Conservation (phyloP, 2,888 invertebrate species). For the Xestia xanthographa region DNA sequence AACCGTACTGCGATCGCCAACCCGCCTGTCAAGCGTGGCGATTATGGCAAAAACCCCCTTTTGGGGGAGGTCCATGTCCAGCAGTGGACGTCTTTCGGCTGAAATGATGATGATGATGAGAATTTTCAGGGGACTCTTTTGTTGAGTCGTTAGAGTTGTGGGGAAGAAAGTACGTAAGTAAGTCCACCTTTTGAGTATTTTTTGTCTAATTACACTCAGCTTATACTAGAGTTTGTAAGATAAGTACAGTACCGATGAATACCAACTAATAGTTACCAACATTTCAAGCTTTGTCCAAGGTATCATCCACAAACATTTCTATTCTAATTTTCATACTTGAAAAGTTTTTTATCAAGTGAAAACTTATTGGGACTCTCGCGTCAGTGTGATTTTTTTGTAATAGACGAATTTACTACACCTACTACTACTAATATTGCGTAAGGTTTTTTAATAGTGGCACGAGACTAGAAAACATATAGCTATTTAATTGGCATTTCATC, state of each 20-base stretch:
- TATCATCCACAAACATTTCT: neutral
- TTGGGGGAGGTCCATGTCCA: too few relatives aligned
- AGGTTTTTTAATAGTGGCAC: slow-evolving; percentile 14
- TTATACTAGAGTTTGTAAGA: neutral
- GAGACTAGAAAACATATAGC: neutral
- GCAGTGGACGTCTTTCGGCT: too few relatives aligned
- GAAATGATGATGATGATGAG: too few relatives aligned
- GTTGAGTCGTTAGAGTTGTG: too few relatives aligned
- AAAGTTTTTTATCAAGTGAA: neutral
- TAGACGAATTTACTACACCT: neutral
- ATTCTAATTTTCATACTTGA: neutral
- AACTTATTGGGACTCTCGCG: neutral
- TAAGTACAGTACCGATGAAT: neutral
- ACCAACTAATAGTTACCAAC: neutral
- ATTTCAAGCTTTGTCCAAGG: neutral
- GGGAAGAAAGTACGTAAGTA: too few relatives aligned
- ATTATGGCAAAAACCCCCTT: too few relatives aligned
- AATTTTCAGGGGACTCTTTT: too few relatives aligned
- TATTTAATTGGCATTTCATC: slow-evolving; percentile 1
- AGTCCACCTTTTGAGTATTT: too few relatives aligned
- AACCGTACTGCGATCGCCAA: too few relatives aligned
- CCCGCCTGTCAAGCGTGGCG: too few relatives aligned
- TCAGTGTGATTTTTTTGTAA: neutral
- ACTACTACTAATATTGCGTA: slow-evolving; percentile 19
- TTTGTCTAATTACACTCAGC: too few relatives aligned